Evolutionary conservation across 2,888 invertebrate species (phyloP).

Genomic region (Abrostola tripartita): DNA sequence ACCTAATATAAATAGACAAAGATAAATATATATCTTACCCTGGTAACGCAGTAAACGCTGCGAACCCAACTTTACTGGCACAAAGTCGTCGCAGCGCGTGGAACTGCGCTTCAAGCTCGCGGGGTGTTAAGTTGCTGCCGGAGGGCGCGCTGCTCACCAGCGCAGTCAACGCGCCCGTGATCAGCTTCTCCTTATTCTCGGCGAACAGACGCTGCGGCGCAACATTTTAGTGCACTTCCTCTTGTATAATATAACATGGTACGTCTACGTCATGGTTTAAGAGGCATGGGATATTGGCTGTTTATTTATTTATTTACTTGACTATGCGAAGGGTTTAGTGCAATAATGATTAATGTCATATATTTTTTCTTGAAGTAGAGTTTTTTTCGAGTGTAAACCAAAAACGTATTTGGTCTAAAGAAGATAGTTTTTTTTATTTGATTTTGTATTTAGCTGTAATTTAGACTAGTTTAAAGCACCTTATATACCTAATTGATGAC

Average conservation of each 20-base stretch:
- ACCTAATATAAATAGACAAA: neutral
- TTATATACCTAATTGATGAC: no score
- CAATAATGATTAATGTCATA: neutral
- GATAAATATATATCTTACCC: slow-evolving; percentile 89
- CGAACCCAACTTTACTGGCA: slow-evolving; percentile 99
- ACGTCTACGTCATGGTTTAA: neutral
- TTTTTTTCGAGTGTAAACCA: neutral
- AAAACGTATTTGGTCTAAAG: neutral
- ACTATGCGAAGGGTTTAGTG: neutral
- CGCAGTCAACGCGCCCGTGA: slow-evolving; percentile 95
- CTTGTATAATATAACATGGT: slow-evolving; percentile 1
- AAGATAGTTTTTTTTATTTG: neutral
- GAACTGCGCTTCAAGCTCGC: slow-evolving; percentile 97
- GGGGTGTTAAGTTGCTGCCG: slow-evolving; percentile 86
- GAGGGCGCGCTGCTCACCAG: slow-evolving; percentile 84
- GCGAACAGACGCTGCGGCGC: slow-evolving; percentile 95
- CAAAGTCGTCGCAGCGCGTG: slow-evolving; percentile 97
- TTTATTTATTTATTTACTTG: no score
- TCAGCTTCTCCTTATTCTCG: slow-evolving; percentile 99
- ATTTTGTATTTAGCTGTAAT: neutral
- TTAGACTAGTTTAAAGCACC: no score
- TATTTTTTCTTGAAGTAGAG: neutral
- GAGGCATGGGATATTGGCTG: no score
- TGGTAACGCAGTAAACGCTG: slow-evolving; percentile 96
- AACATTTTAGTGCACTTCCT: slow-evolving; percentile 44